Evolutionary conservation across 2,888 invertebrate species (phyloP).

Genomic region (Campopleginae sp.): DNA sequence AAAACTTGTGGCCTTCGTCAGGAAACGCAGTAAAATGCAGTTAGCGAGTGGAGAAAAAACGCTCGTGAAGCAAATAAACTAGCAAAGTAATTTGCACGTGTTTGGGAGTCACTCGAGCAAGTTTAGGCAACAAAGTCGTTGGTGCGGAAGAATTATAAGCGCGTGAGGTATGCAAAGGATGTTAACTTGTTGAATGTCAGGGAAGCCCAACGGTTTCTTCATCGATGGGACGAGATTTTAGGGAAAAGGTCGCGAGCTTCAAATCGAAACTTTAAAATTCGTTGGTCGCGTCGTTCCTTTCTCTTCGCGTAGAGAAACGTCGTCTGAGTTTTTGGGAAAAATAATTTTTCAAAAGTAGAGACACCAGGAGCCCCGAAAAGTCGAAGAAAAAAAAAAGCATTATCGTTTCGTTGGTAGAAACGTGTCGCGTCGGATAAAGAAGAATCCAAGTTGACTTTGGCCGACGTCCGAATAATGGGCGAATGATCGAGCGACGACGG

Average conservation of each 20-base stretch:
- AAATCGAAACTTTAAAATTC: no score
- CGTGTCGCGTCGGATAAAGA: slow-evolving; percentile 21
- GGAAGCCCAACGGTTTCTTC: not conserved
- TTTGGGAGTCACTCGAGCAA: not conserved
- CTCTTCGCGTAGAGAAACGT: not conserved
- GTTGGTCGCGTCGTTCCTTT: not conserved
- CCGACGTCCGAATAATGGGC: slow-evolving; percentile 58
- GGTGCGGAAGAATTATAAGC: slow-evolving; percentile 3
- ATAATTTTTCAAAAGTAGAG: not conserved
- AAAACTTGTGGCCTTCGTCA: slow-evolving; percentile 11
- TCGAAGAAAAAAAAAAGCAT: not conserved
- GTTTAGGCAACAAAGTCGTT: slow-evolving; percentile 8
- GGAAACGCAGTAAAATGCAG: not conserved
- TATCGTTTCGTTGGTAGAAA: not conserved
- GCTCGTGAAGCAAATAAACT: not conserved
- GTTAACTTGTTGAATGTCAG: slow-evolving; percentile 26
- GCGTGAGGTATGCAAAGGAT: slow-evolving; percentile 7
- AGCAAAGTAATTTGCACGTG: not conserved
- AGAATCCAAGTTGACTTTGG: slow-evolving; percentile 21
- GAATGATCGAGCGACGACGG: slow-evolving; percentile 67
- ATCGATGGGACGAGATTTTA: not conserved
- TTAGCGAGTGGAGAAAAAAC: not conserved
- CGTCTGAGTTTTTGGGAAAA: not conserved
- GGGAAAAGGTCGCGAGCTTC: not conserved
- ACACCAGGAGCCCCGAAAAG: not conserved